Percentiles rank a stretch among this genome's conserved stretches.
These are phyloP conservation scores for Dasypus novemcinctus DNA, from an alignment of 2,113 vertebrate genomes.

Conservation along the genomic window DNA sequence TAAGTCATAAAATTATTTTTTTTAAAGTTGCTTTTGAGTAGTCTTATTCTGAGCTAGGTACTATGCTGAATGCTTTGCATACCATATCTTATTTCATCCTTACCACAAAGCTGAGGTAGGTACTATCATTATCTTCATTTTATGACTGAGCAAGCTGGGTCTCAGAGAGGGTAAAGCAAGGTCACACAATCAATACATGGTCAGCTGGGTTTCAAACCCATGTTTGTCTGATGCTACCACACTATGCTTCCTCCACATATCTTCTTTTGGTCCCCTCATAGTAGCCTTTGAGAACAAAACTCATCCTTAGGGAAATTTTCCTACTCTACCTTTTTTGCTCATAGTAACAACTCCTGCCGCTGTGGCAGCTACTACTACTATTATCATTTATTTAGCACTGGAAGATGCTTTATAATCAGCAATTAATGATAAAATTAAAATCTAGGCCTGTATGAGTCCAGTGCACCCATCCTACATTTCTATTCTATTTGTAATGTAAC, in stretches of 20 bases:
- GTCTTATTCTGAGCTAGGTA: neutral
- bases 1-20: neutral
- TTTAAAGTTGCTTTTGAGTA: neutral
- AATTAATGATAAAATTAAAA: neutral
- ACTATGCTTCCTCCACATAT: neutral
- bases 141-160: neutral
- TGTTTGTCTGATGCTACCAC: neutral
- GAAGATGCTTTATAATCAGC: neutral
- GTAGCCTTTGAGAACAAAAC: neutral
- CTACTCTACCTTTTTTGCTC: neutral
- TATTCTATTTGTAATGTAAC: neutral
- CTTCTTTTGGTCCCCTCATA: neutral
- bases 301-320: neutral
- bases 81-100: neutral
- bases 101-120: neutral
- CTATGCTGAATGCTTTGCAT: neutral
- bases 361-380: neutral
- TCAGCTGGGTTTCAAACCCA: conserved; percentile 9
- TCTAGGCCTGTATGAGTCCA: neutral
- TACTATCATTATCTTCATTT: conserved; percentile 43
- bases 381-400: neutral
- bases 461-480: neutral
- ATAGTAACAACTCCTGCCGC: neutral
- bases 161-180: neutral
- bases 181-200: neutral